These are phyloP conservation scores for Pholis gunnellus DNA, from an alignment of 2,113 vertebrate genomes.

Conservation along the genomic window DNA sequence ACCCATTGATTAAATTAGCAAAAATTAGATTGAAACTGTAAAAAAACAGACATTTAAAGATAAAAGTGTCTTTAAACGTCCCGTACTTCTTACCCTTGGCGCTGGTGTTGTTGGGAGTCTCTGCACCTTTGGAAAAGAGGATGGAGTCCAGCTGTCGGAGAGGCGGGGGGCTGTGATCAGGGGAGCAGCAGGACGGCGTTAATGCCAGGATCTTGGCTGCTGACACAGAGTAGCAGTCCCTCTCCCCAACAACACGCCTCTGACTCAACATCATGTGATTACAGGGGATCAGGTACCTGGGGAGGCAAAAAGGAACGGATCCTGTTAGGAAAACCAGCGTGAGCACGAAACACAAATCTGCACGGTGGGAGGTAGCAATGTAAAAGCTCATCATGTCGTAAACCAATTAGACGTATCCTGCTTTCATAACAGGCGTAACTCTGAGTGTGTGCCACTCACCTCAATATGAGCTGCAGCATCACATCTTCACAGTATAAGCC, in stretches of 20 bases:
- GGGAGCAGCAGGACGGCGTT: slow-evolving; percentile 92
- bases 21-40: not conserved
- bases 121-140: slow-evolving; percentile 88
- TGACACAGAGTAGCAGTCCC: slow-evolving; percentile 94
- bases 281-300: slow-evolving; percentile 96
- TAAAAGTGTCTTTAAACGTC: not conserved
- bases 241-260: slow-evolving; percentile 90
- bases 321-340: slow-evolving; percentile 37
- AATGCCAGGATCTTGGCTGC: slow-evolving; percentile 93
- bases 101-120: slow-evolving; percentile 33
- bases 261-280: slow-evolving; percentile 99
- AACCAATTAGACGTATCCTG: slow-evolving; percentile 47
- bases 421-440: slow-evolving; percentile 7
- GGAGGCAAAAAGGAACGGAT: slow-evolving; percentile 33
- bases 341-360: not conserved
- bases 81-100: slow-evolving; percentile 41
- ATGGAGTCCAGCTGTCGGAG: slow-evolving; percentile 91
- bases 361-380: slow-evolving; percentile 8
- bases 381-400: slow-evolving; percentile 39
- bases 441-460: slow-evolving; percentile 78
- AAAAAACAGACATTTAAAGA: not conserved
- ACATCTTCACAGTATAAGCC: slow-evolving; percentile 97
- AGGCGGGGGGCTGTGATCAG: slow-evolving; percentile 86
- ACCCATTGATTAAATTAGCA: not conserved
- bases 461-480: slow-evolving; percentile 95